Percentiles rank a stretch among this genome's conserved stretches.
phyloP scores from a whole-genome alignment of 2,797 vertebrate genomes.

The Lophotriccus pileatus region DNA sequence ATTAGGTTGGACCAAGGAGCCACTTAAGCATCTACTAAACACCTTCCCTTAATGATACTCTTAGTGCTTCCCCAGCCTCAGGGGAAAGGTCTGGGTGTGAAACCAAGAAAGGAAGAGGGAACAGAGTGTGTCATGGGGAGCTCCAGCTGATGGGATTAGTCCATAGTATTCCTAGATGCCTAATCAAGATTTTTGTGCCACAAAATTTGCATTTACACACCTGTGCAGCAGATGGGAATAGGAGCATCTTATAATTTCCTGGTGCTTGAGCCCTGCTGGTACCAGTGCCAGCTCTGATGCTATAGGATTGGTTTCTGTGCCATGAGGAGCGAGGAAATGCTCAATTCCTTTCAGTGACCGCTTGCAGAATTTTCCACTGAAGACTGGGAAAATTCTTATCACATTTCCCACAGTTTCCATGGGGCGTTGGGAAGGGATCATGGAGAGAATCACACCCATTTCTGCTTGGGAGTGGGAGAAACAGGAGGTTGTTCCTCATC shows the following conservation, averaged over 20 bases:
- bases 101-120: neutral
- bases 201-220: neutral
- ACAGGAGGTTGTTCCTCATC: neutral
- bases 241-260: neutral
- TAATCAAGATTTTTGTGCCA: neutral
- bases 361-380: neutral
- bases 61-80: neutral
- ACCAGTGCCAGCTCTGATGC: neutral
- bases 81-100: neutral
- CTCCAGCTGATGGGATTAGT: neutral
- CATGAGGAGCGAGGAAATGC: neutral
- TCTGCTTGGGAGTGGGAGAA: neutral
- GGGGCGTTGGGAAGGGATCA: neutral
- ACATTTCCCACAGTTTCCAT: neutral
- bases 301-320: neutral
- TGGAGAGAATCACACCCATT: neutral
- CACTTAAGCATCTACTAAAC: neutral
- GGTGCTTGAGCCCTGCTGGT: neutral
- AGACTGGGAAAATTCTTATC: neutral
- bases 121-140: rapidly evolving
- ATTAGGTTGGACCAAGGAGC: neutral
- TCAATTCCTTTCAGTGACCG: neutral
- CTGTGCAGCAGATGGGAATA: neutral
- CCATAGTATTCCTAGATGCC: neutral
- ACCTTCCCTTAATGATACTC: neutral